Base-by-base conservation (phyloP, 2,888 invertebrate genomes). In the Caenorhabditis sp. region DNA sequence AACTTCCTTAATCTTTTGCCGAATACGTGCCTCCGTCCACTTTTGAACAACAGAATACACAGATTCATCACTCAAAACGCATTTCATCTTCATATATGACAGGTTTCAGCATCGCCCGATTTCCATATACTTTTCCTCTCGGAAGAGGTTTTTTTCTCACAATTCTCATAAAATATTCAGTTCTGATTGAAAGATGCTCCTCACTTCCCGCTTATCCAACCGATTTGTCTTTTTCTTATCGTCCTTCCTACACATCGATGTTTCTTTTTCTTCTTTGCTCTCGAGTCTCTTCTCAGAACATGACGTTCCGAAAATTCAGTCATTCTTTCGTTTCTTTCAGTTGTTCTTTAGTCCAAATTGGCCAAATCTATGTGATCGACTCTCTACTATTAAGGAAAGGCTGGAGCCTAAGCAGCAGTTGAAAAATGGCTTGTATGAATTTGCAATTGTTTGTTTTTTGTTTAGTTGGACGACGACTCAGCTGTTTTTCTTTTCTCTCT, bases 371-470 rank as follows among this genome's bases (percentile, higher is more conserved):
- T n/a, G 19, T 26, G 70, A 61, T 58, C 56, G 44, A 41, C 44
- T 70, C 70, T 77, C 70, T 70, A 70, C 69, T 41, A 54, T 54
- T 54, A 35, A 38, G 31, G n/a, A 28, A 28, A 38, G 38, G 22
- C 22, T 38, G 70, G 26, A 75, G 56, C 35, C 31, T 44, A n/a
- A 28, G 22, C 10, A 56, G 54, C 38, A 47, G 61, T 79, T 79
- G 72, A 79, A 72, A 77, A 77, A 70, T 77, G 69, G 56, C 56
- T 77, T 77, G 69, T 66, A 79, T 72, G 70, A 79, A 69, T 76
- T 69, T 68, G 26, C 68, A 76, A 76, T 69, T 76, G 76, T 69
- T 76, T 76, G 59, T 69, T 69, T 69, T 76, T 56, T n/a, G n/a
- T 66, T 66, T 68, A 54, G 38, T 54, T 68, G 38, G 38, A 54